Conservation (phyloP, 37 sponge, comb jelly and placozoan genomes). For the Ephydatia muelleri region DNA sequence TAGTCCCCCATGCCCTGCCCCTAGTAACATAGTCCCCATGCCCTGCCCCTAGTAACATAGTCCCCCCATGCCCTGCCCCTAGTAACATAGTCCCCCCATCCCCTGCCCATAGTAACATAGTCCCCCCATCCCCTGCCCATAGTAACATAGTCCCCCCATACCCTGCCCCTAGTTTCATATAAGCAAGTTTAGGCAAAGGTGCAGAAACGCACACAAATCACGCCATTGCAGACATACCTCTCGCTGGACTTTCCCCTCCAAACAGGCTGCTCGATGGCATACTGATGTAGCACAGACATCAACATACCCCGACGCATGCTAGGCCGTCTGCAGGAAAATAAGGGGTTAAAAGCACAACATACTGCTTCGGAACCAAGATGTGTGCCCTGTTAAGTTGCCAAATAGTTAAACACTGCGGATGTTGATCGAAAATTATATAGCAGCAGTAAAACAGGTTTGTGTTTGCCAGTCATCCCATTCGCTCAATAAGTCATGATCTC, state of each 20-base stretch:
- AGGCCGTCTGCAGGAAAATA: conserved; percentile 28
- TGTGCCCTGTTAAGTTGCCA: background rate
- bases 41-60: no score
- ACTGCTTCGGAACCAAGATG: background rate
- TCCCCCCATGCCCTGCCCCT: no score
- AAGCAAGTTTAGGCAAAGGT: background rate
- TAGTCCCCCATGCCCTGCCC: no score
- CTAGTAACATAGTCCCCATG: no score
- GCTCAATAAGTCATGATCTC: no score
- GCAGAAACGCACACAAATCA: background rate
- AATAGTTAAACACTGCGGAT: background rate
- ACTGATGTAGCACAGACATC: conserved; percentile 95
- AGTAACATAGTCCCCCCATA: no score
- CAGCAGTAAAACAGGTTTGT: no score
- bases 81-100: no score
- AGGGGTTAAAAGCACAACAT: background rate
- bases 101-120: no score
- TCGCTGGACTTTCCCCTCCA: conserved; percentile 75
- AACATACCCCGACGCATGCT: conserved; percentile 87
- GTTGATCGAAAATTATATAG: background rate
- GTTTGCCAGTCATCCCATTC: no score
- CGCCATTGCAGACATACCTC: conserved; percentile 43
- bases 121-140: no score
- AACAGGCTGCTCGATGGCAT: conserved; percentile 77
- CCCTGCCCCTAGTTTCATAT: background rate